These are phyloP conservation scores for Myopa testacea DNA, from an alignment of 2,888 invertebrate genomes.

Conservation along the genomic window DNA sequence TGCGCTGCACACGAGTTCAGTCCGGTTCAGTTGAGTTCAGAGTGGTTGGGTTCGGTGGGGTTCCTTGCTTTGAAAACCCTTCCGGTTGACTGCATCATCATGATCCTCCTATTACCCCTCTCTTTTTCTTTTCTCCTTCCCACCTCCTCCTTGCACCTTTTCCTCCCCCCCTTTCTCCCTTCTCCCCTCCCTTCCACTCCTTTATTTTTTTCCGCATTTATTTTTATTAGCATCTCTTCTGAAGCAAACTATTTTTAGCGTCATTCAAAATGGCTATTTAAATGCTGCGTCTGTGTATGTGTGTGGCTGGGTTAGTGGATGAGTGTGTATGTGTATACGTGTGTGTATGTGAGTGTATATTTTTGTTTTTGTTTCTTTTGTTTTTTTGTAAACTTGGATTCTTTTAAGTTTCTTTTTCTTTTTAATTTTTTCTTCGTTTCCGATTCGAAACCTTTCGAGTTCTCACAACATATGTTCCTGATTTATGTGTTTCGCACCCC, in stretches of 20 bases:
- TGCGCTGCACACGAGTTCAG: constrained; percentile 30
- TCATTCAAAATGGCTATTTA: background rate
- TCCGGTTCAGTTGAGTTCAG: constrained; percentile 20
- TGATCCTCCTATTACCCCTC: background rate
- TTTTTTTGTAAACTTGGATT: background rate
- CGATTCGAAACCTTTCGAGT: background rate
- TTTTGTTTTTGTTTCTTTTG: background rate
- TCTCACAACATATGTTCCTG: background rate
- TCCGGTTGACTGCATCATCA: constrained; percentile 24
- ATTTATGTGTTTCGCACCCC: background rate
- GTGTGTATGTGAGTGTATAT: background rate
- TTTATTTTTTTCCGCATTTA: background rate
- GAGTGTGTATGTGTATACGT: background rate
- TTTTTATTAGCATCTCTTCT: constrained; percentile 22
- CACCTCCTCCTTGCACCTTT: background rate
- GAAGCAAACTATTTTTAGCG: constrained; percentile 13
- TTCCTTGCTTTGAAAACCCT: constrained; percentile 7
- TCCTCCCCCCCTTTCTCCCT: too few species aligned
- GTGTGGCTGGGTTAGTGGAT: constrained; percentile 18
- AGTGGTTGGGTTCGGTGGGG: constrained; percentile 5
- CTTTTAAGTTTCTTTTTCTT: background rate
- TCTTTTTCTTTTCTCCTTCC: too few species aligned
- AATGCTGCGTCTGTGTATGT: constrained; percentile 6
- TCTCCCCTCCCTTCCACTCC: background rate
- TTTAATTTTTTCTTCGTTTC: background rate